Base-by-base conservation (phyloP, 2,113 vertebrate species). In the Nothoprocta perdicaria region DNA sequence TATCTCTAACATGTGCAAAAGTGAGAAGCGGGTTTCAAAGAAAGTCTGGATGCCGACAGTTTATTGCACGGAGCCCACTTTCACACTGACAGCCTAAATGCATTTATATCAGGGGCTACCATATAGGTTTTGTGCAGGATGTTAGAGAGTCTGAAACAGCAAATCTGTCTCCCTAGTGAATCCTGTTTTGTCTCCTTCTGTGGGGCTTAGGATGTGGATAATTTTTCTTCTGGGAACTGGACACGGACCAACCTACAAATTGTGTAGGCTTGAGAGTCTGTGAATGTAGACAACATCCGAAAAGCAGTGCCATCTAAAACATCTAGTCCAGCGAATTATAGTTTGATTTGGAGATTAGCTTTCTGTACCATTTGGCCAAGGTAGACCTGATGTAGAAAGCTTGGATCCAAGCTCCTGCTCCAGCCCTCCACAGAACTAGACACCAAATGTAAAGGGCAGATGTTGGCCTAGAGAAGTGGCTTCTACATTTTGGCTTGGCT, bases 321-420 rank as follows among this genome's bases (percentile, higher is more conserved):
- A 75, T 65, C 10, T 72, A 57, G 35, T 91, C 86, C 68, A 79
- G 69, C 7, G 35, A 85, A 83, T 38, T 78, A 68, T 29, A 31
- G 65, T 92, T 93, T 77, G 89, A 71, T 67, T 89, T 85, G 89
- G 84, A 63, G n/a, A 40, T 83, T 74, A 84, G 50, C n/a, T 31
- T 48, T 40, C 62, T 19, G 65, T 38, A 62, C 52, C 10, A 75
- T 95, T 94, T 87, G 82, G 53, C 57, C 68, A 57, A 80, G 17
- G 29, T 31, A 71, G 68, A 72, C 7, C 23, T 16, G 19, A 38
- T 46, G 48, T 38, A 55, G 29, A 65, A 45, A 43, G 41, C 80
- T 85, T 83, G 5, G 3, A 24, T 16, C 4, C 31, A 62, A 72
- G 58, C 26, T 31, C 29, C 45, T 35, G 15, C 80, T 82, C 38